Percentiles rank a stretch among this genome's conserved stretches.
These are phyloP conservation scores for Aviceda subcristata DNA, from an alignment of 2,113 vertebrate genomes.

Conservation along the genomic window DNA sequence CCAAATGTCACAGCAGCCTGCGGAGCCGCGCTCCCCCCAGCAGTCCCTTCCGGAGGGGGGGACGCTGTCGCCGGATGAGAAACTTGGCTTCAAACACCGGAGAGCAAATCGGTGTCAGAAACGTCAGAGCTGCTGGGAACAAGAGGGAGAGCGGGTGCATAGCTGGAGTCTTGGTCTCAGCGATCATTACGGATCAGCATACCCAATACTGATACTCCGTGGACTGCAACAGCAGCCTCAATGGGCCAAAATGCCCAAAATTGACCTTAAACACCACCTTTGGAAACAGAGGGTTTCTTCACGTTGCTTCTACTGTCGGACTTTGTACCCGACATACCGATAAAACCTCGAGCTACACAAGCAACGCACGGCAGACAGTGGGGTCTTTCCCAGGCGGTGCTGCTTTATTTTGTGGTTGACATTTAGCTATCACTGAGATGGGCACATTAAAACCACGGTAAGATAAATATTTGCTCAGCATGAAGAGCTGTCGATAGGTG, in stretches of 20 bases:
- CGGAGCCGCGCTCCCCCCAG: not conserved
- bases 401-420: not conserved
- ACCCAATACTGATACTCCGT: rapidly evolving
- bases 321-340: not conserved
- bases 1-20: not conserved
- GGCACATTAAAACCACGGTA: not conserved
- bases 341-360: not conserved
- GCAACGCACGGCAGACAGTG: rapidly evolving
- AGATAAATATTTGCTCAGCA: constrained; percentile 11
- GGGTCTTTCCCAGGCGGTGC: not conserved
- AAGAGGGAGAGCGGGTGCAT: not conserved
- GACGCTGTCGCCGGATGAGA: not conserved
- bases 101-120: not conserved
- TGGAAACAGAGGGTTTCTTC: not conserved
- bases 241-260: not conserved
- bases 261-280: not conserved
- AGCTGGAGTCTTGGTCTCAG: not conserved
- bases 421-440: not conserved
- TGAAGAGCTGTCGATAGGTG: not conserved
- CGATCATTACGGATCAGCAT: rapidly evolving
- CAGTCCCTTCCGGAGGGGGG: not conserved
- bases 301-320: rapidly evolving
- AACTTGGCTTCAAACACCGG: not conserved
- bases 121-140: rapidly evolving
- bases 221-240: not conserved